A percentile compares a stretch with the other conserved stretches of the same genome.
Conservation (phyloP, 2,113 vertebrate genomes). For the Chaetura pelagica region DNA sequence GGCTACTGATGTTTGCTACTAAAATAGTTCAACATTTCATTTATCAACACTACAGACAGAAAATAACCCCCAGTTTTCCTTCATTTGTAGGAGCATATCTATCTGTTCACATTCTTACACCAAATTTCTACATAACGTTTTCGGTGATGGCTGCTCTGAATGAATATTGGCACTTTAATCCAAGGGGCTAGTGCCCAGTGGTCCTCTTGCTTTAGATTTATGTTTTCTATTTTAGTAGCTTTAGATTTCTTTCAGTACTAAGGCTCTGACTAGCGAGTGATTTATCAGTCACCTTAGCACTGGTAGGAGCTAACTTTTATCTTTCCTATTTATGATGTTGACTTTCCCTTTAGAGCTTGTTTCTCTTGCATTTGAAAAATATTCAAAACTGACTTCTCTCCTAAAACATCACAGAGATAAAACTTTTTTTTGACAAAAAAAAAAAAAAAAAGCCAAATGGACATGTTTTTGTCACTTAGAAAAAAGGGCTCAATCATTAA, state of each 20-base stretch:
- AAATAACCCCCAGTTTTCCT: not conserved
- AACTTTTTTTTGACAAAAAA: not conserved
- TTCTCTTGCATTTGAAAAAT: not conserved
- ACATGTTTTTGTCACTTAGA: not conserved
- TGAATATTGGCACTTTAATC: constrained; percentile 13
- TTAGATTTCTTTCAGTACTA: not conserved
- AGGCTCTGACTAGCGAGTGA: not conserved
- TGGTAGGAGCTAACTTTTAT: not conserved
- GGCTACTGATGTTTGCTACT: not conserved
- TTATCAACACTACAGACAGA: not conserved
- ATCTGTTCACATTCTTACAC: not conserved
- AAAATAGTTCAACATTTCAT: not conserved
- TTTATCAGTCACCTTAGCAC: not conserved
- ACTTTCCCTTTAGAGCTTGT: not conserved
- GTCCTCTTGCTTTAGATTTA: not conserved
- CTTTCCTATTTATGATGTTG: not conserved
- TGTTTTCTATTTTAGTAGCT: not conserved
- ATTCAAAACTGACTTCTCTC: not conserved
- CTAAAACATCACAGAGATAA: not conserved
- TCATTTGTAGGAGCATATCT: not conserved
- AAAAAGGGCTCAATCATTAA: not conserved
- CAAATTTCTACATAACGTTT: constrained; percentile 4
- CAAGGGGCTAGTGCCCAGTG: not conserved
- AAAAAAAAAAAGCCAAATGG: not conserved
- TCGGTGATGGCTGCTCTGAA: constrained; percentile 60